phyloP scores from a whole-genome alignment of 1,140 invertebrate genomes.

The Diorhabda sublineata region DNA sequence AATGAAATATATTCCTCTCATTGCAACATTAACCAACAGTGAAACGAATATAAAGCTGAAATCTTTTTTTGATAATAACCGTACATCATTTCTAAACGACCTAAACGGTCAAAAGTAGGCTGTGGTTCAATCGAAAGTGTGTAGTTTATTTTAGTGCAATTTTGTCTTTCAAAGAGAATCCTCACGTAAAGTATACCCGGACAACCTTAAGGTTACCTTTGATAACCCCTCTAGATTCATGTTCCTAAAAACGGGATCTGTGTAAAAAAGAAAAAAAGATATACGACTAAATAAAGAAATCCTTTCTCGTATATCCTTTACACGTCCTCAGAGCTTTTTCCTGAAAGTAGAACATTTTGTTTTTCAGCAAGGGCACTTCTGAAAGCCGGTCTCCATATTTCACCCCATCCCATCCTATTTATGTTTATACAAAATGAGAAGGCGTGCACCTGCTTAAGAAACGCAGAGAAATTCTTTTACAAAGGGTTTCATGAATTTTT shows the following conservation, averaged over 20 bases:
- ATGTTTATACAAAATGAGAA: constrained; percentile 3
- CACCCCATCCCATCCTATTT: constrained; percentile 2
- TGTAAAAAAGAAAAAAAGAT: constrained; percentile 1
- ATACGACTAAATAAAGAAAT: constrained; percentile 1
- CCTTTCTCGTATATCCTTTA: not conserved
- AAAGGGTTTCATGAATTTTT: not conserved
- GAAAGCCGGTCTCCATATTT: constrained; percentile 1
- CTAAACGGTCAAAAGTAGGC: too few relatives aligned
- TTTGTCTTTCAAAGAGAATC: too few relatives aligned
- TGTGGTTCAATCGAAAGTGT: too few relatives aligned
- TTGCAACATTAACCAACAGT: too few relatives aligned
- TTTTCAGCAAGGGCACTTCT: constrained; percentile 1
- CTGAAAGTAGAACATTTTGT: constrained; percentile 2
- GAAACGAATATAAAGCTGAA: too few relatives aligned
- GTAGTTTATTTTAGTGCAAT: too few relatives aligned
- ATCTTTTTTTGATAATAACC: too few relatives aligned
- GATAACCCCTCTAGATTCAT: not conserved
- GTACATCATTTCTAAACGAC: too few relatives aligned
- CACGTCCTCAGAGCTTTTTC: constrained; percentile 1
- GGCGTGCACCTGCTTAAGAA: not conserved
- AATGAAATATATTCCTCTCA: too few relatives aligned
- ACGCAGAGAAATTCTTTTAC: not conserved
- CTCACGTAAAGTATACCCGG: not conserved
- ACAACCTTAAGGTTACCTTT: not conserved
- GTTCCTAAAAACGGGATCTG: constrained; percentile 1